phyloP scores from a whole-genome alignment of 1,140 invertebrate species.

The Wiebesia pumilae region DNA sequence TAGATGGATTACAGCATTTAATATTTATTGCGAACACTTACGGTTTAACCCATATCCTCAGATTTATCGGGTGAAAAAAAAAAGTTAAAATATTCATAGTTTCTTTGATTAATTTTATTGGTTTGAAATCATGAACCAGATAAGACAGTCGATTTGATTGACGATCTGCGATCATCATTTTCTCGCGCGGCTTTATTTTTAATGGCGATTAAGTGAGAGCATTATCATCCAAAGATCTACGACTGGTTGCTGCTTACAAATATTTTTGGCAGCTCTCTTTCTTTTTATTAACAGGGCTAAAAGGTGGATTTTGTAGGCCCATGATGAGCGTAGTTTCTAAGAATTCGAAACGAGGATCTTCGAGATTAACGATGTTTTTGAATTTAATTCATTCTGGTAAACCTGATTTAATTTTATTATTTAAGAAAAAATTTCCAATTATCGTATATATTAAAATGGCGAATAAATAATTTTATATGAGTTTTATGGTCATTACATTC shows the following conservation, averaged over 20 bases:
- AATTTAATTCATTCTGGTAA: neutral
- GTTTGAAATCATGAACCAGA: neutral
- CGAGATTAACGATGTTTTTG: neutral
- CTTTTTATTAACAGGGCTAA: constrained; percentile 9
- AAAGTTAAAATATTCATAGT: too few relatives aligned
- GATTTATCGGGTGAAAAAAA: too few relatives aligned
- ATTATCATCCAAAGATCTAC: constrained; percentile 28
- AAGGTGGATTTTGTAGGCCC: neutral
- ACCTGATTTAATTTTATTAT: neutral
- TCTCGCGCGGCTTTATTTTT: constrained; percentile 1
- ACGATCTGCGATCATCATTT: constrained; percentile 29
- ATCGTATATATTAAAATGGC: too few relatives aligned
- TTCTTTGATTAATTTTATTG: constrained; percentile 19
- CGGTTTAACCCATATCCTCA: too few relatives aligned
- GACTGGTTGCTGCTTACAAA: neutral
- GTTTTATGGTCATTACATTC: too few relatives aligned
- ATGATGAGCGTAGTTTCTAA: constrained; percentile 10
- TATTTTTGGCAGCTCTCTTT: neutral
- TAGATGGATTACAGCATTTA: too few relatives aligned
- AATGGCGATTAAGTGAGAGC: neutral
- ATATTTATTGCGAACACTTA: too few relatives aligned
- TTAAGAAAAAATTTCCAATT: neutral
- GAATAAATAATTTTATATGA: too few relatives aligned
- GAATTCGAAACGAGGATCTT: constrained; percentile 13
- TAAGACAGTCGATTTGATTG: constrained; percentile 27